Conservation (phyloP, 2,113 vertebrate genomes). For the Myotis davidii region DNA sequence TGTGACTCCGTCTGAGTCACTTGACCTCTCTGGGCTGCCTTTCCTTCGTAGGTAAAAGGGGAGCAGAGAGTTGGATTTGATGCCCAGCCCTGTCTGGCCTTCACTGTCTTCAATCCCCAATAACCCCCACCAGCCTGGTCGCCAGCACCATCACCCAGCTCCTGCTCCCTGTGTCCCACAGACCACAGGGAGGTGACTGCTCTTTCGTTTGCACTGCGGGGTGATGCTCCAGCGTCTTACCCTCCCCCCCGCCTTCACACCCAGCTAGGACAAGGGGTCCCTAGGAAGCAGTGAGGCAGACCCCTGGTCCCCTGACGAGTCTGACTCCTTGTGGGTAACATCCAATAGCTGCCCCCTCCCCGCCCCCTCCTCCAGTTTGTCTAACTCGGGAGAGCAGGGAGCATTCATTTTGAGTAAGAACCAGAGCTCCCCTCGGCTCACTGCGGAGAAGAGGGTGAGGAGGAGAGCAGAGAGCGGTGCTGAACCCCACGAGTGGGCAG, state of each 20-base stretch:
- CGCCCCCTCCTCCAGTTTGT: background rate
- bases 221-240: background rate
- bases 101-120: background rate
- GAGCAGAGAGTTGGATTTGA: background rate
- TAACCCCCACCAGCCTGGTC: background rate
- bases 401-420: background rate
- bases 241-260: background rate
- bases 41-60: background rate
- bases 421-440: background rate
- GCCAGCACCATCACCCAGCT: background rate
- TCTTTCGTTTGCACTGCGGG: background rate
- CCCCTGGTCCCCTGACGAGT: background rate
- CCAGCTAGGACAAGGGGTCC: background rate
- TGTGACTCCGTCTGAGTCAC: background rate
- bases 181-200: background rate
- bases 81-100: background rate
- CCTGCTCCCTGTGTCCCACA: background rate
- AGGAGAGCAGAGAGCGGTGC: background rate
- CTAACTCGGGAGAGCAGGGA: background rate
- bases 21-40: background rate
- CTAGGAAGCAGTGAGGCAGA: background rate
- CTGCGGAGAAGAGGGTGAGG: background rate
- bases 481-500: background rate
- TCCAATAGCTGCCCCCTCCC: background rate
- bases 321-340: background rate